phyloP scores from a whole-genome alignment of 1,140 invertebrate genomes.

The Caerostris darwini region DNA sequence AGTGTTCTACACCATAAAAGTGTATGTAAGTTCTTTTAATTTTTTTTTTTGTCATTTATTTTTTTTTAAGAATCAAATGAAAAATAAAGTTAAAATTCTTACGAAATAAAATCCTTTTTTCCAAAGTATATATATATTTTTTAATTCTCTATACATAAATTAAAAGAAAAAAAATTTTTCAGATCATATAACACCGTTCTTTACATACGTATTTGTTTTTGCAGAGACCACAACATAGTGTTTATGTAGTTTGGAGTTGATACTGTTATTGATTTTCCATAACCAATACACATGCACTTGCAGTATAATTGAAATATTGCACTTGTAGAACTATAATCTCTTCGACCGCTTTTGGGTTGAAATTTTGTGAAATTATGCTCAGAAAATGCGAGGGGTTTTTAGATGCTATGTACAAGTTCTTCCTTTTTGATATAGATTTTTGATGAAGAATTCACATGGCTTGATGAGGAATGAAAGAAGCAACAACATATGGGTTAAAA shows the following conservation, averaged over 20 bases:
- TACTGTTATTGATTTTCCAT: background rate
- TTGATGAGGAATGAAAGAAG: background rate
- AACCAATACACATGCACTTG: background rate
- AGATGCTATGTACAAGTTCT: background rate
- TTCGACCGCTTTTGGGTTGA: background rate
- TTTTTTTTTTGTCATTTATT: background rate
- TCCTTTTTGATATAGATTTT: background rate
- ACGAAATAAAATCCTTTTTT: no score
- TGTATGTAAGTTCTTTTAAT: background rate
- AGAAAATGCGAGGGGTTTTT: background rate
- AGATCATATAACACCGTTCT: background rate
- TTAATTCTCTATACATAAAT: background rate
- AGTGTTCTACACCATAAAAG: slow-evolving; percentile 17
- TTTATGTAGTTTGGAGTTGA: background rate
- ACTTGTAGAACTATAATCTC: background rate
- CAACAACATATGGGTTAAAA: background rate
- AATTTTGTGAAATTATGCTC: background rate
- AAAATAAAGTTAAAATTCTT: no score
- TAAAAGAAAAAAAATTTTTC: background rate
- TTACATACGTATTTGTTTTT: background rate
- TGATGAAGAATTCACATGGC: background rate
- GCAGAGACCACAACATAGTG: background rate
- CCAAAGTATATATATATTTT: background rate
- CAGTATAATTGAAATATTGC: slow-evolving; percentile 3
- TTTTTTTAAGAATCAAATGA: no score